Conservation (phyloP, 35 echinoderm and acorn worm genomes). For the Ptychodera flava region DNA sequence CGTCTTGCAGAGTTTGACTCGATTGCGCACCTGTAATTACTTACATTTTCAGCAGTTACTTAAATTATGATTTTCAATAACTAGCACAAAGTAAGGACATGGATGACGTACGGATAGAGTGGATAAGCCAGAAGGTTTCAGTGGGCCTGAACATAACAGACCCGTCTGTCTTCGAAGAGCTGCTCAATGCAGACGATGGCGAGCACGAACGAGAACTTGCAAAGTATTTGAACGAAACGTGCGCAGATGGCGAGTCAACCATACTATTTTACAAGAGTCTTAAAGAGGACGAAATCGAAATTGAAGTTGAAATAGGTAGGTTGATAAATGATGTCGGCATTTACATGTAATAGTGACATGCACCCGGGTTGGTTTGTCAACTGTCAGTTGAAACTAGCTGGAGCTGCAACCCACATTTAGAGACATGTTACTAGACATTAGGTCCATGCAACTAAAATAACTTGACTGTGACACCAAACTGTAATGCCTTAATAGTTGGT, state of each 20-base stretch:
- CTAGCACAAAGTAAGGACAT: constrained; percentile 12
- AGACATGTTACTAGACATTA: too few species aligned
- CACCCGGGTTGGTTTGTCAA: too few species aligned
- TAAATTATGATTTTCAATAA: background rate
- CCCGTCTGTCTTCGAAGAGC: constrained; percentile 88
- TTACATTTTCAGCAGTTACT: background rate
- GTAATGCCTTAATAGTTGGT: too few species aligned
- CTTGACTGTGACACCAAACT: too few species aligned
- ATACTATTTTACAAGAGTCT: constrained; percentile 90
- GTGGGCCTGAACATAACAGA: constrained; percentile 70
- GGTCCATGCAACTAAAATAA: too few species aligned
- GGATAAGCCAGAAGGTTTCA: constrained; percentile 86
- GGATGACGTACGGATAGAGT: constrained; percentile 98
- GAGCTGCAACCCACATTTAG: too few species aligned
- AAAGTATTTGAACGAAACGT: constrained; percentile 96
- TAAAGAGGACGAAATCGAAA: constrained; percentile 71
- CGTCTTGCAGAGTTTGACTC: background rate
- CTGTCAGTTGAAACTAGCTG: too few species aligned
- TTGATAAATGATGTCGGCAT: too few species aligned
- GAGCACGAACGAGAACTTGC: constrained; percentile 74
- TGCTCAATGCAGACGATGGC: constrained; percentile 90
- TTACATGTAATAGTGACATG: too few species aligned
- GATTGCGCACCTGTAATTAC: background rate
- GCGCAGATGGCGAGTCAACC: constrained; percentile 84
- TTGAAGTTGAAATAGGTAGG: constrained; percentile 96